Conservation (phyloP, 2,888 invertebrate species). For the Ethmia dodecea region DNA sequence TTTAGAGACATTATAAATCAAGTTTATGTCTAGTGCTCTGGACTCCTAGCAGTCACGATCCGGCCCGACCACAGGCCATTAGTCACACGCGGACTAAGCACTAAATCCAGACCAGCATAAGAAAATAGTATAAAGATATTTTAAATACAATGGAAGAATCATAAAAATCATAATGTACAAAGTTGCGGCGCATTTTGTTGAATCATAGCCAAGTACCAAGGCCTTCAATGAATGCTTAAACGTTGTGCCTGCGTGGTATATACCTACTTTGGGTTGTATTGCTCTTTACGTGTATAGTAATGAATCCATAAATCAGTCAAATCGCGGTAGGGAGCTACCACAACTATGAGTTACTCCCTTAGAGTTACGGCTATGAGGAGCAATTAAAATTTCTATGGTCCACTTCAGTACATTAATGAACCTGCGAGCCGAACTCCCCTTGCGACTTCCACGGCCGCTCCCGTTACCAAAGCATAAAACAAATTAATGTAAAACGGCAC, state of each 20-base stretch:
- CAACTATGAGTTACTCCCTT: conserved; percentile 5
- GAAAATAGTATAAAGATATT: background rate
- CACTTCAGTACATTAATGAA: conserved; percentile 57
- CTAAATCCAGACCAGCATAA: conserved; percentile 5
- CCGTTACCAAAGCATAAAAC: conserved; percentile 44
- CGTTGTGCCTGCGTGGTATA: too few species aligned
- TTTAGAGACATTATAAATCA: conserved; percentile 24
- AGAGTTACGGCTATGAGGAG: conserved; percentile 27
- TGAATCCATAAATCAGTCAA: conserved; percentile 10
- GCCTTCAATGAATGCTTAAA: too few species aligned
- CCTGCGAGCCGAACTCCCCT: conserved; percentile 33
- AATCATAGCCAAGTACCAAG: too few species aligned
- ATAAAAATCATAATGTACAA: too few species aligned
- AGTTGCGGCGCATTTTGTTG: too few species aligned
- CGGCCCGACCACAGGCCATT: conserved; percentile 37
- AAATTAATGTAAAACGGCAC: conserved; percentile 50
- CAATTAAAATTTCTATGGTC: conserved; percentile 56
- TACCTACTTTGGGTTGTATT: too few species aligned
- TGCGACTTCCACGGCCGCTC: conserved; percentile 32
- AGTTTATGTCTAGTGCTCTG: conserved; percentile 36
- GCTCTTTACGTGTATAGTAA: too few species aligned
- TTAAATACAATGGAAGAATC: too few species aligned
- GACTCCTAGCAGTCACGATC: conserved; percentile 48
- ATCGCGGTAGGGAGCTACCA: conserved; percentile 6
- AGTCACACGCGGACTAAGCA: conserved; percentile 32